Conservation (phyloP, 2,113 vertebrate genomes). For the Trogon melanurus region DNA sequence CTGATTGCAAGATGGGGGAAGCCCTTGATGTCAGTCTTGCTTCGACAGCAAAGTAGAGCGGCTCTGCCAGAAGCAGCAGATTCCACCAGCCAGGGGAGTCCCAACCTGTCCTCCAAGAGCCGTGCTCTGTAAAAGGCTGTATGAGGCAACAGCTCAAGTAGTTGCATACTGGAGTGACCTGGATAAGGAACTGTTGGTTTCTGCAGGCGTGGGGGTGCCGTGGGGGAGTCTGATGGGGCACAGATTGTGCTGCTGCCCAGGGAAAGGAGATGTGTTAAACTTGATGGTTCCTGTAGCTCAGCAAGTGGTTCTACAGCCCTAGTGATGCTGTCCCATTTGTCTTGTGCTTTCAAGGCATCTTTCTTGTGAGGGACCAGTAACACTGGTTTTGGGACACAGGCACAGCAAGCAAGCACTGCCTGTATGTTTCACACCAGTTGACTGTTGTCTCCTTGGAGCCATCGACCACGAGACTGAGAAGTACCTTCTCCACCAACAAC, state of each 20-base stretch:
- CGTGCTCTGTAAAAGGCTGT: rapidly evolving
- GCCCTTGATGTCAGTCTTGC: background rate
- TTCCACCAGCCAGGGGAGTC: background rate
- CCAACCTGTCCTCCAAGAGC: background rate
- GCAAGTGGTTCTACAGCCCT: background rate
- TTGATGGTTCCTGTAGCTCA: background rate
- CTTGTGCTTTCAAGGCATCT: background rate
- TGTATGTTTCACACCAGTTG: background rate
- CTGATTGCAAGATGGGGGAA: background rate
- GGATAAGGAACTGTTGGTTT: background rate
- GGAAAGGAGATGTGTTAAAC: background rate
- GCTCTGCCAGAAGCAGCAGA: background rate
- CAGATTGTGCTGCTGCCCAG: background rate
- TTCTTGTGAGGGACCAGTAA: background rate
- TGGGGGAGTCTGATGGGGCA: background rate
- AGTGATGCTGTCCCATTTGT: background rate
- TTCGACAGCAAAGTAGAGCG: background rate
- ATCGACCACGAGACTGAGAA: background rate
- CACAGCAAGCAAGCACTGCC: background rate
- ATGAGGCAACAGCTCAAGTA: background rate
- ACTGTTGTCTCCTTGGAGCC: background rate
- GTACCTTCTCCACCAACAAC: background rate
- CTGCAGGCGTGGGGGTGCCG: background rate
- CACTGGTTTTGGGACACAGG: background rate
- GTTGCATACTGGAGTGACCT: background rate